These are phyloP conservation scores for Myiopsitta monachus DNA, from an alignment of 2,113 vertebrate genomes.

Conservation along the genomic window DNA sequence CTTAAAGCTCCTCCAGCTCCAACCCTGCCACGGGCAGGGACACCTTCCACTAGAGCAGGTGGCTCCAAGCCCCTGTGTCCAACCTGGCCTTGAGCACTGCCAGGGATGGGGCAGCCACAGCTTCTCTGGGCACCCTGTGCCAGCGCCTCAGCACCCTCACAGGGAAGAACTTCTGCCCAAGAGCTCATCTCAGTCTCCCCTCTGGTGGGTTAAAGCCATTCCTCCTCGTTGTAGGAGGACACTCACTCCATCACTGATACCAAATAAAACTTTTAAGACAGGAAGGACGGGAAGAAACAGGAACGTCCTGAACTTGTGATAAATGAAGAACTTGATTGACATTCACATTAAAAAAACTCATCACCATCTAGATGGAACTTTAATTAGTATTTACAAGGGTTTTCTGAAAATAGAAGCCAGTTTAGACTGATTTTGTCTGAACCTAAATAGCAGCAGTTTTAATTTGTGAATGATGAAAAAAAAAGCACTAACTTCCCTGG, in stretches of 20 bases:
- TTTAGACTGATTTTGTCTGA: background rate
- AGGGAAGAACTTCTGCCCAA: background rate
- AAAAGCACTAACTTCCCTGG: background rate
- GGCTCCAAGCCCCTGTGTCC: background rate
- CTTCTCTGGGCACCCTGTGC: too few species aligned
- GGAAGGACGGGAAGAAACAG: background rate
- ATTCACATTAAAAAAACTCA: background rate
- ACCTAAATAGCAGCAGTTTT: background rate
- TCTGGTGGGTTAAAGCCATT: background rate
- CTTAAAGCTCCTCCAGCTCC: background rate
- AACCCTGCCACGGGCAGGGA: background rate
- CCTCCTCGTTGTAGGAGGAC: background rate
- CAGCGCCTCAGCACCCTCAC: too few species aligned
- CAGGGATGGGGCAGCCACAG: too few species aligned
- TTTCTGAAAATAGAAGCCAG: background rate
- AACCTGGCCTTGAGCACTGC: too few species aligned
- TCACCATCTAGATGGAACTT: background rate
- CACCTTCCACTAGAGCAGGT: background rate
- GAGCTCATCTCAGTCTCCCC: background rate
- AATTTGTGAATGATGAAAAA: background rate
- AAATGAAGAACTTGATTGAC: background rate
- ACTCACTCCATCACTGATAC: accelerated
- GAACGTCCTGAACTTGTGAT: background rate
- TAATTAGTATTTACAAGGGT: background rate
- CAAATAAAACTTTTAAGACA: background rate